A percentile compares a stretch with the other conserved stretches of the same genome.
These are phyloP conservation scores for Coregonus ussuriensis DNA, from an alignment of 2,797 vertebrate genomes.

Conservation along the genomic window DNA sequence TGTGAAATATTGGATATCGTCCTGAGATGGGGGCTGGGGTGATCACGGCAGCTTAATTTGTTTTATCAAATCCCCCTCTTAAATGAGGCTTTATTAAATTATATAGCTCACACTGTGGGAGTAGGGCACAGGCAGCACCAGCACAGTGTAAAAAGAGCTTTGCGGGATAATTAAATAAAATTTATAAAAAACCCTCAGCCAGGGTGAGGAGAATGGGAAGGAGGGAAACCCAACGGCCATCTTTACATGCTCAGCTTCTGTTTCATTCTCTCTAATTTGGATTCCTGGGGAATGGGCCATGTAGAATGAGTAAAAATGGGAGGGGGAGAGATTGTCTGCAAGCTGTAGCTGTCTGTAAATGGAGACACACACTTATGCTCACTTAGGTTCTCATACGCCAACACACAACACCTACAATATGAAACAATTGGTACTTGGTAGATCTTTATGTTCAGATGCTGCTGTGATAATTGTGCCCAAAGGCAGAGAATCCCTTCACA, in stretches of 20 bases:
- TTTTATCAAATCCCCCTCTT: constrained; percentile 83
- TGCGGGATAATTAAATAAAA: constrained; percentile 84
- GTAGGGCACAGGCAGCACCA: constrained; percentile 63
- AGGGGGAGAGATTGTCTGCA: constrained; percentile 48
- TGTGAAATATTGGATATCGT: constrained; percentile 79
- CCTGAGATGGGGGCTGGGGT: constrained; percentile 66
- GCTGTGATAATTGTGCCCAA: constrained; percentile 37
- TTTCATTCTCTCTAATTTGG: constrained; percentile 66
- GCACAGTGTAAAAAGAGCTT: constrained; percentile 67
- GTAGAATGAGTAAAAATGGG: constrained; percentile 62
- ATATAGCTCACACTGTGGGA: constrained; percentile 81
- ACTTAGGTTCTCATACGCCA: constrained; percentile 30
- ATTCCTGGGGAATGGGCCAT: constrained; percentile 70
- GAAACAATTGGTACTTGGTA: not conserved
- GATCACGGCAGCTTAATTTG: constrained; percentile 82
- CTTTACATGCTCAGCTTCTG: constrained; percentile 67
- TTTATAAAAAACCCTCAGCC: constrained; percentile 69
- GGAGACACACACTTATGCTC: constrained; percentile 22
- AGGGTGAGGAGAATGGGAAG: constrained; percentile 62
- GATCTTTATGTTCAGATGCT: constrained; percentile 14
- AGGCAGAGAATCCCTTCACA: constrained; percentile 9
- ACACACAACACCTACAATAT: constrained; percentile 29
- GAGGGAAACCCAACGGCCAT: constrained; percentile 67
- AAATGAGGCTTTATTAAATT: constrained; percentile 88
- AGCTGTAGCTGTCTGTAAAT: constrained; percentile 51